Conservation (phyloP, 2,113 vertebrate species). For the Chaetodon trifascialis region DNA sequence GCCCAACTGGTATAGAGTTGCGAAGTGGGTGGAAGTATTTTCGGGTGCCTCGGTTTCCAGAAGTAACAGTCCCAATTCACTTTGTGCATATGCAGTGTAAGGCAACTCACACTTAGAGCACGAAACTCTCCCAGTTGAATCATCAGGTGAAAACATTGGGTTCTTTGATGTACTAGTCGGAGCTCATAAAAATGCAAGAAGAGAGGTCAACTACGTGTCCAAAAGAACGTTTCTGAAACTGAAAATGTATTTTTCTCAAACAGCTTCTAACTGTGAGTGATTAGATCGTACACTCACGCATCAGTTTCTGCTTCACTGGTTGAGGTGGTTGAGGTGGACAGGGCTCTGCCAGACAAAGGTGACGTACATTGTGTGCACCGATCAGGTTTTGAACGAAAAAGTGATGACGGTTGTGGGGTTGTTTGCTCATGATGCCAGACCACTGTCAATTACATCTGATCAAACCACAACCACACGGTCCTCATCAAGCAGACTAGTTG, state of each 20-base stretch:
- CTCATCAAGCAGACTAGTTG: background rate
- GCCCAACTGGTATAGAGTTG: background rate
- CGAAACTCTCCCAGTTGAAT: background rate
- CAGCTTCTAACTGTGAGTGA: background rate
- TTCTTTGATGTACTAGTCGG: background rate
- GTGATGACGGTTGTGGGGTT: background rate
- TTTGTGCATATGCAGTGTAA: background rate
- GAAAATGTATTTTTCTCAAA: background rate
- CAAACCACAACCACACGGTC: background rate
- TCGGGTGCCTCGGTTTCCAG: background rate
- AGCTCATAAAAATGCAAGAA: background rate
- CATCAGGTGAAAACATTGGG: constrained; percentile 11
- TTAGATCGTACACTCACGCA: background rate
- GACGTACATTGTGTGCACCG: background rate
- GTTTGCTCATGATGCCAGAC: background rate
- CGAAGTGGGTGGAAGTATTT: background rate
- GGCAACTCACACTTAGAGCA: background rate
- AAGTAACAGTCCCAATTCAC: background rate
- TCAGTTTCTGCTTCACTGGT: background rate
- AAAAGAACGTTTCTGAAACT: background rate
- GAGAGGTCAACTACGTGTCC: background rate
- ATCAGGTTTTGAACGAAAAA: background rate
- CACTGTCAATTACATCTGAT: background rate
- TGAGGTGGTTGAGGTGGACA: background rate
- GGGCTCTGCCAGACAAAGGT: background rate